Conservation (phyloP, 2,797 vertebrate genomes). For the Sparus aurata region DNA sequence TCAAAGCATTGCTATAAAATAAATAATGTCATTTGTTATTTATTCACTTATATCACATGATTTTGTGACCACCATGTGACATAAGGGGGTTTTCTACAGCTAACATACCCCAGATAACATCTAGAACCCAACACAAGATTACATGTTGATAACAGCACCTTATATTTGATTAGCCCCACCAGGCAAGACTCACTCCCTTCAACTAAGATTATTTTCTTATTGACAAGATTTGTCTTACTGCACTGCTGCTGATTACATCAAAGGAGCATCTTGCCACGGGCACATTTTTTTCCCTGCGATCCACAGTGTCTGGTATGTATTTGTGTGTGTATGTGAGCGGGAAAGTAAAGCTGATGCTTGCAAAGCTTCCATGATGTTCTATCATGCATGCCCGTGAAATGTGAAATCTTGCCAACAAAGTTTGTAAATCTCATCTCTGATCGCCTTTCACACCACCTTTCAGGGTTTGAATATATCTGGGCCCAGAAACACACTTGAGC, state of each 20-base stretch:
- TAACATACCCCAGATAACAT: background rate
- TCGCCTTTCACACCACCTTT: slow-evolving; percentile 32
- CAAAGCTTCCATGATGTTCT: slow-evolving; percentile 27
- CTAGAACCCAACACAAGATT: background rate
- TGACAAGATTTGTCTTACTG: slow-evolving; percentile 41
- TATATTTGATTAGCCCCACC: slow-evolving; percentile 34
- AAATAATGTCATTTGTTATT: background rate
- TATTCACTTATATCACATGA: background rate
- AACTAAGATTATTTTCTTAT: slow-evolving; percentile 27
- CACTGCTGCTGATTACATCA: slow-evolving; percentile 49
- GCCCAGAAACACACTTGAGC: slow-evolving; percentile 18
- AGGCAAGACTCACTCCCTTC: slow-evolving; percentile 24
- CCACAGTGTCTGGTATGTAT: background rate
- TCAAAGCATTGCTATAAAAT: too few species aligned
- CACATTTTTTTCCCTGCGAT: slow-evolving; percentile 18
- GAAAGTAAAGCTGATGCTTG: background rate
- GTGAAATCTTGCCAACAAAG: slow-evolving; percentile 46
- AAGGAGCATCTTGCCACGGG: slow-evolving; percentile 31
- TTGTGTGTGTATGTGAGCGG: background rate
- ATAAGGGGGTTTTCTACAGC: background rate
- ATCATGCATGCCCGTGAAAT: slow-evolving; percentile 42
- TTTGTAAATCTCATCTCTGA: slow-evolving; percentile 51
- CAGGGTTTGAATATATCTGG: slow-evolving; percentile 24
- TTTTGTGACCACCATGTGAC: background rate
- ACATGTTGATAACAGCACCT: slow-evolving; percentile 19